Evolutionary conservation across 2,888 invertebrate species (phyloP), one percentile per base, ranked within the genome.

Genomic region (Zaprionus lineosus): DNA sequence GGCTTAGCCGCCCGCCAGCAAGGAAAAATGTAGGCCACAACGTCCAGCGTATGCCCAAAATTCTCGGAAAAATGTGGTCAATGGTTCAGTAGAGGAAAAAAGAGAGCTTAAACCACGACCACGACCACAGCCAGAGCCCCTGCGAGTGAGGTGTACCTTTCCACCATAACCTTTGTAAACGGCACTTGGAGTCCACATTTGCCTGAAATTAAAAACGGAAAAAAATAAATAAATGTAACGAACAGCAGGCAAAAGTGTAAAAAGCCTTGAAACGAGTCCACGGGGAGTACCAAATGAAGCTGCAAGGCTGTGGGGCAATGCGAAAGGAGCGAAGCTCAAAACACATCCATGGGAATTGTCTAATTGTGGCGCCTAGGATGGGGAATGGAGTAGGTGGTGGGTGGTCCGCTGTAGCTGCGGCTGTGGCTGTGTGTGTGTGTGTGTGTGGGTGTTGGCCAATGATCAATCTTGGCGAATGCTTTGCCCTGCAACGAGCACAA

Each of bases 261-360:
- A 73, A 61, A 57, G 51, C 55, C 53, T 21, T 41, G 24, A 33
- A 64, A 51, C 44, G 50, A 50, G 56, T 44, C 51, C n/a, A 7
- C 26, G 28, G 39, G 33, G 36, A 48, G 29, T 9, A 12, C 31
- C 39, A 51, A 19, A 15, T 11, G 19, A 41, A 26, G 26, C 36
- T 29, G 43, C 21, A 41, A 56, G 44, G 58, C n/a, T n/a, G n/a
- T n/a, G n/a, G n/a, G n/a, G n/a, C n/a, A n/a, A n/a, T n/a, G n/a
- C n/a, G n/a, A n/a, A n/a, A n/a, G n/a, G n/a, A n/a, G n/a, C n/a
- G n/a, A n/a, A n/a, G n/a, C n/a, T 47, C 52, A 47, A 87, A 87
- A 87, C 86, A 87, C 81, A 84, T 84, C 83, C 86, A 79, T 77
- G 88, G 86, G 87, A 87, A 87, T 88, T 83, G 79, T 65, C 82